Percentiles rank a stretch among this genome's conserved stretches.
phyloP scores from a whole-genome alignment of 2,113 vertebrate genomes.

The Tiliqua scincoides region DNA sequence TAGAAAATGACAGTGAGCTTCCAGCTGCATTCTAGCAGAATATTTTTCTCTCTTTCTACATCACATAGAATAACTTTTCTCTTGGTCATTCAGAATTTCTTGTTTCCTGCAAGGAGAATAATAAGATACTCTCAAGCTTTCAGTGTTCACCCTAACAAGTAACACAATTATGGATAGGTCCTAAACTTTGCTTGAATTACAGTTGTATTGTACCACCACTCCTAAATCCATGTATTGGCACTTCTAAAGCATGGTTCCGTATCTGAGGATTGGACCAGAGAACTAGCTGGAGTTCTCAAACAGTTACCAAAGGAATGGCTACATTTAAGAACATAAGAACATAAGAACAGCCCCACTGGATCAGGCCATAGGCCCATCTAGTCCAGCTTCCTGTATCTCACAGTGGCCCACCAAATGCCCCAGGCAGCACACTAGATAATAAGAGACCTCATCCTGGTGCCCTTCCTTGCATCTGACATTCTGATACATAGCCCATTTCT shows the following conservation, averaged over 20 bases:
- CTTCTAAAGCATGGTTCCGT: not conserved
- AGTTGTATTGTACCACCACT: not conserved
- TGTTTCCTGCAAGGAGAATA: not conserved
- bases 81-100: not conserved
- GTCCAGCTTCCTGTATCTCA: not conserved
- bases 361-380: no score
- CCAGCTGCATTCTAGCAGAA: constrained; percentile 24
- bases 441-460: no score
- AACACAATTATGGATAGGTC: not conserved
- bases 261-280: not conserved
- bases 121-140: not conserved
- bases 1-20: constrained; percentile 12
- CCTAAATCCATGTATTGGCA: not conserved
- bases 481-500: no score
- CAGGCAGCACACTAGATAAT: no score
- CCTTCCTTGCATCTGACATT: no score
- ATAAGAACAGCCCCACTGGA: no score
- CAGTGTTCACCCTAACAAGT: not conserved
- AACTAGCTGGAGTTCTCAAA: not conserved
- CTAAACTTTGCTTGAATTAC: not conserved
- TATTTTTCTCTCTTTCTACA: constrained; percentile 1
- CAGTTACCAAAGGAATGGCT: not conserved
- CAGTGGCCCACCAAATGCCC: not conserved
- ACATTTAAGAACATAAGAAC: not conserved
- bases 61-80: not conserved